These are phyloP conservation scores for Eidolon helvum DNA, from an alignment of 2,113 vertebrate genomes.

Conservation along the genomic window DNA sequence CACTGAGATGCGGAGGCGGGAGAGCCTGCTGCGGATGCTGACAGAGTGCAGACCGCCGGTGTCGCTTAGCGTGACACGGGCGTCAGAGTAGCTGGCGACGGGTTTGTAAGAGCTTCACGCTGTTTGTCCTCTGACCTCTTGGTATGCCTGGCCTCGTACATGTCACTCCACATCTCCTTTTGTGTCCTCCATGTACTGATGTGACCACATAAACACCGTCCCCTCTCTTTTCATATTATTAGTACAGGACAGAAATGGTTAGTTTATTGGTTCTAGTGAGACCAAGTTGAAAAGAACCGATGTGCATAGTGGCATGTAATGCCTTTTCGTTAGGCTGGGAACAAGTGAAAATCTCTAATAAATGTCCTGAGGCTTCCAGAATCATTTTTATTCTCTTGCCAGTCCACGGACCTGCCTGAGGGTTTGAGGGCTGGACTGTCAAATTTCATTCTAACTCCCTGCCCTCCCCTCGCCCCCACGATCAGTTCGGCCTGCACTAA, in stretches of 20 bases:
- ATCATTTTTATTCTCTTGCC: neutral
- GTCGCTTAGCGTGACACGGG: neutral
- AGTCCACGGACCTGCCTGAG: neutral
- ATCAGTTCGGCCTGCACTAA: neutral
- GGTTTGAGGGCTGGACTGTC: neutral
- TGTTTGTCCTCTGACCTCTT: neutral
- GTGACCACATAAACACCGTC: neutral
- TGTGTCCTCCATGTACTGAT: neutral
- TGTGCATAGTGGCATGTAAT: neutral
- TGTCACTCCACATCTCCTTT: neutral
- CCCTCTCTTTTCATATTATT: neutral
- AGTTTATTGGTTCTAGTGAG: neutral
- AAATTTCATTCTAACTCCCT: accelerated
- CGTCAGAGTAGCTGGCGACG: neutral
- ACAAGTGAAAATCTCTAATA: neutral
- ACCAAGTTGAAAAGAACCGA: neutral
- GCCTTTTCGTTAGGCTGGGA: neutral
- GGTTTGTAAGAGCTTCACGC: neutral
- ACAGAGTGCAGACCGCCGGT: constrained; percentile 1
- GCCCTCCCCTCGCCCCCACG: neutral
- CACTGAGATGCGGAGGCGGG: neutral
- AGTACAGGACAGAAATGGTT: neutral
- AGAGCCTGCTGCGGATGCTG: neutral
- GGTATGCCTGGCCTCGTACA: neutral
- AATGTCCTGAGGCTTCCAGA: neutral